phyloP scores from a whole-genome alignment of 2,797 vertebrate genomes.

The Microctenopoma lineatum region DNA sequence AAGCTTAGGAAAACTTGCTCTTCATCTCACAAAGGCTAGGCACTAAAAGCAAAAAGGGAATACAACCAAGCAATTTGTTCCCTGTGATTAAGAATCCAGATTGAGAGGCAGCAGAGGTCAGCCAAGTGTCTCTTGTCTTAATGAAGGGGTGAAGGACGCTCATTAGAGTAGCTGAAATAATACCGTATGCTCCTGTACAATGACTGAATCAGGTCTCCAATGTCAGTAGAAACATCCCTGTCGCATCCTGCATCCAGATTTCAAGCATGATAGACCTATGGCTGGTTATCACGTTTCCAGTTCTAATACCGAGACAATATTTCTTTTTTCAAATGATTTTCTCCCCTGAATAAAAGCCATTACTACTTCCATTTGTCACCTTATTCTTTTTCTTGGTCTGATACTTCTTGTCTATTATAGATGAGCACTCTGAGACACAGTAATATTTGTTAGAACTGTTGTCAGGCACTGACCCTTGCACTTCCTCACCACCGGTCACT shows the following conservation, averaged over 20 bases:
- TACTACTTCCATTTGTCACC: background rate
- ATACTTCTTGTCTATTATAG: constrained; percentile 32
- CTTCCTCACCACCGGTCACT: constrained; percentile 31
- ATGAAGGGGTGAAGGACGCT: constrained; percentile 35
- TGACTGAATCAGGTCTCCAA: constrained; percentile 31
- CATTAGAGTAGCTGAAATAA: constrained; percentile 54
- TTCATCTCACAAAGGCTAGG: constrained; percentile 41
- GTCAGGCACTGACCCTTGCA: constrained; percentile 42
- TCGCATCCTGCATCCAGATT: constrained; percentile 7
- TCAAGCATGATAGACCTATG: constrained; percentile 2
- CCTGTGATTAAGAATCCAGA: constrained; percentile 63
- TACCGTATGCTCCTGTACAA: constrained; percentile 20
- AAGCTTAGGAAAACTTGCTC: constrained; percentile 23
- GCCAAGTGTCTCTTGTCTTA: constrained; percentile 58
- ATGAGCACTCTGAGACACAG: constrained; percentile 30
- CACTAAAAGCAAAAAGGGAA: constrained; percentile 50
- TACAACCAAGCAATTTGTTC: constrained; percentile 68
- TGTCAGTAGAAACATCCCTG: constrained; percentile 7
- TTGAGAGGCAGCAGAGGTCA: constrained; percentile 68
- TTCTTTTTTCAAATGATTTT: background rate
- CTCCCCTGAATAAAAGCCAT: background rate
- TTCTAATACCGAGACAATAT: background rate
- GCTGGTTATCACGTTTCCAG: constrained; percentile 1
- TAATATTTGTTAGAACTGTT: constrained; percentile 41
- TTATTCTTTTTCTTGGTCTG: constrained; percentile 2